Evolutionary conservation across 2,113 vertebrate genomes (phyloP).

Genomic region (Gobius niger): DNA sequence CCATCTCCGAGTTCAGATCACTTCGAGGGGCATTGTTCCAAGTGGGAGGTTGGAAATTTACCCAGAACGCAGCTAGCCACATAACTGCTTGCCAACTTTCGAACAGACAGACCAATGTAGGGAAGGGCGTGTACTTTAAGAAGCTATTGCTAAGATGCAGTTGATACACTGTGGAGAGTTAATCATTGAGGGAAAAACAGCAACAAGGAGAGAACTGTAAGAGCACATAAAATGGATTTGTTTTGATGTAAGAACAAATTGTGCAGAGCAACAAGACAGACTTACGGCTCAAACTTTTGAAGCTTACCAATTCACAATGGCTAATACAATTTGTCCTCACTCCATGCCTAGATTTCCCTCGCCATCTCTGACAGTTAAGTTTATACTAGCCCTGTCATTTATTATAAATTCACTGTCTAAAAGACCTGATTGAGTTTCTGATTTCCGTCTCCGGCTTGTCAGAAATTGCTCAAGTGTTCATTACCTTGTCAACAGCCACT

Average conservation of each 20-base stretch:
- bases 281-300: background rate
- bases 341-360: background rate
- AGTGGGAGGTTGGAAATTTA: no score
- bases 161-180: background rate
- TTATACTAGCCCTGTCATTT: background rate
- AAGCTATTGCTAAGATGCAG: background rate
- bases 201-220: no score
- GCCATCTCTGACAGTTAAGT: slow-evolving; percentile 5
- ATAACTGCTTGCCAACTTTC: no score
- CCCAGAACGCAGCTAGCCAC: no score
- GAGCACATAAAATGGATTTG: no score
- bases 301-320: background rate
- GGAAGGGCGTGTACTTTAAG: background rate
- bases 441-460: slow-evolving; percentile 18
- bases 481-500: slow-evolving; percentile 30
- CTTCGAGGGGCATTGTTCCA: no score
- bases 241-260: no score
- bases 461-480: slow-evolving; percentile 15
- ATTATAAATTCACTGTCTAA: slow-evolving; percentile 9
- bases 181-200: no score
- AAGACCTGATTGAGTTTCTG: slow-evolving; percentile 9
- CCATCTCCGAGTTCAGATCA: no score
- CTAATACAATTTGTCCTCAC: background rate
- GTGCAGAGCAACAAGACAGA: no score
- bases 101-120: background rate